Evolutionary conservation across 2,888 invertebrate species (phyloP).

Genomic region (Coleophora flavipennella): DNA sequence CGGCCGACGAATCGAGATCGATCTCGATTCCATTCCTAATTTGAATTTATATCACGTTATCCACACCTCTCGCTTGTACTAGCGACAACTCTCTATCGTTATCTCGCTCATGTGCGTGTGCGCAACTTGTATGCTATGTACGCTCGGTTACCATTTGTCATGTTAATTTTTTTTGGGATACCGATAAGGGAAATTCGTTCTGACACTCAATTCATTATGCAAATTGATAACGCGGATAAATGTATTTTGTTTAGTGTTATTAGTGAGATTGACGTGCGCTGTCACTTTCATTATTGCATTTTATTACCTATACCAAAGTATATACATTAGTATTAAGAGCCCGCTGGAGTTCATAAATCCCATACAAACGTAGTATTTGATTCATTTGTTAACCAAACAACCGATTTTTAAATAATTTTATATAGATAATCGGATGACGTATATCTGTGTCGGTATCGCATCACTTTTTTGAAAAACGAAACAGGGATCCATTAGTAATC

Average conservation of each 20-base stretch:
- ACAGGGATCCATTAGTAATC: too few relatives aligned
- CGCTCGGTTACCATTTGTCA: constrained; percentile 53
- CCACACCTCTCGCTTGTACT: constrained; percentile 21
- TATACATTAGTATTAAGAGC: too few relatives aligned
- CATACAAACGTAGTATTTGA: too few relatives aligned
- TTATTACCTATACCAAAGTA: too few relatives aligned
- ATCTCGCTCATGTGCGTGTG: constrained; percentile 25
- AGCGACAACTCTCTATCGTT: not conserved
- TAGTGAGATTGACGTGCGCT: not conserved
- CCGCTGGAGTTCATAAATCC: too few relatives aligned
- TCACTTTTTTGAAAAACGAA: too few relatives aligned
- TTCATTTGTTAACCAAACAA: too few relatives aligned
- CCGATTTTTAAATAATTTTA: too few relatives aligned
- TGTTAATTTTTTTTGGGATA: constrained; percentile 40
- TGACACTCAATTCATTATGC: constrained; percentile 50
- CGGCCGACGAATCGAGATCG: constrained; percentile 62
- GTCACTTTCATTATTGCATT: constrained; percentile 8
- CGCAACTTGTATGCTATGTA: constrained; percentile 21
- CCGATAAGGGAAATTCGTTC: constrained; percentile 48
- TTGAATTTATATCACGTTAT: constrained; percentile 33
- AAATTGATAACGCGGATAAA: constrained; percentile 26
- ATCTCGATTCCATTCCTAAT: constrained; percentile 59
- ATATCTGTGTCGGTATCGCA: too few relatives aligned
- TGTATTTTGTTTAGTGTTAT: constrained; percentile 16
- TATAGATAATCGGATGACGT: too few relatives aligned